A percentile compares a stretch with the other conserved stretches of the same genome.
These are phyloP conservation scores for Haplochromis burtoni DNA, from an alignment of 2,113 vertebrate genomes.

Conservation along the genomic window DNA sequence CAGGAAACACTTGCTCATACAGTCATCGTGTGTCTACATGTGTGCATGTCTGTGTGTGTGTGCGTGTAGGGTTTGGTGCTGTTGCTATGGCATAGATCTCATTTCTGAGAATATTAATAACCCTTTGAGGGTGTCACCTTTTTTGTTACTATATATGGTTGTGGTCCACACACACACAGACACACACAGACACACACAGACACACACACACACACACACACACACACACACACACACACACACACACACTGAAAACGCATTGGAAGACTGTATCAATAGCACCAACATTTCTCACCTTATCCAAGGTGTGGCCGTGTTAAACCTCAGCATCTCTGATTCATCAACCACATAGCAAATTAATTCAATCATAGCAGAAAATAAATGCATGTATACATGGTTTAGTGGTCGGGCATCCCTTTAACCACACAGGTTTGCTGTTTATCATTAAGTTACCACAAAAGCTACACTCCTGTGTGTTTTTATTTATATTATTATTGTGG, in stretches of 20 bases:
- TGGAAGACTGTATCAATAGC: background rate
- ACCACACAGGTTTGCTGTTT: background rate
- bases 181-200: background rate
- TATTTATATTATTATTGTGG: background rate
- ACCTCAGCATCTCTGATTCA: constrained; percentile 23
- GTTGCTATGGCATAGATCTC: constrained; percentile 30
- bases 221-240: background rate
- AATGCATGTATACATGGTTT: background rate
- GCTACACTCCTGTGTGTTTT: background rate
- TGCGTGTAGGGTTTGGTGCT: background rate
- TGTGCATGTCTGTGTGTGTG: constrained; percentile 1
- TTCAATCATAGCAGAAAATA: background rate
- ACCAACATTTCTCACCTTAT: constrained; percentile 1
- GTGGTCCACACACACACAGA: background rate
- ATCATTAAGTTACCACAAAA: background rate
- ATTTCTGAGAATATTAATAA: constrained; percentile 46
- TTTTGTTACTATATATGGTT: background rate
- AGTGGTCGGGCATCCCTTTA: background rate
- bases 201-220: background rate
- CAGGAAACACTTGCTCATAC: constrained; percentile 51
- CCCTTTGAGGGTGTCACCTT: background rate
- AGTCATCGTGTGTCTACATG: background rate
- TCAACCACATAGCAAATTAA: constrained; percentile 13
- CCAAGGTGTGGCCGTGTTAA: constrained; percentile 12
- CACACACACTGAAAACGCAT: background rate